Conservation (phyloP, 1,140 invertebrate species). For the Littorina saxatilis region DNA sequence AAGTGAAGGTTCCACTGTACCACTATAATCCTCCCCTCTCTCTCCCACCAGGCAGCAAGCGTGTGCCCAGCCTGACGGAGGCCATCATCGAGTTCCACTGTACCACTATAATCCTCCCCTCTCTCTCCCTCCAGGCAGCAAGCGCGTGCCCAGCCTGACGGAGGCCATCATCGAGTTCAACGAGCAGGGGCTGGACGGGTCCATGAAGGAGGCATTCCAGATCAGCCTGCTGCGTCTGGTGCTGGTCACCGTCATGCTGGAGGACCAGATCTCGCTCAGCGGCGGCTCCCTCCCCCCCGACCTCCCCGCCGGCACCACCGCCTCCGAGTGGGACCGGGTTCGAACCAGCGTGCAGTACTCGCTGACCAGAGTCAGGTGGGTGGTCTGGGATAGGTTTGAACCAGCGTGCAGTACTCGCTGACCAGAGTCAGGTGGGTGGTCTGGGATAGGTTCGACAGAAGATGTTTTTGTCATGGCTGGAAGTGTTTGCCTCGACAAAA, state of each 20-base stretch:
- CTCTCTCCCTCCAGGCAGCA: too few species aligned
- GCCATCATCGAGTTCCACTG: slow-evolving; percentile 90
- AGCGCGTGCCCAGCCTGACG: slow-evolving; percentile 81
- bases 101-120: too few species aligned
- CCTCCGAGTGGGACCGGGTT: slow-evolving; percentile 54
- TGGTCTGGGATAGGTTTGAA: too few species aligned
- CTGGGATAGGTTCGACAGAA: too few species aligned
- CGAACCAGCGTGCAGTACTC: slow-evolving; percentile 55
- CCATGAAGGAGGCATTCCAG: slow-evolving; percentile 87
- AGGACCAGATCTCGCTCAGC: slow-evolving; percentile 80
- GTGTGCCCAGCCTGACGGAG: slow-evolving; percentile 84
- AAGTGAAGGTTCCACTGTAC: too few species aligned
- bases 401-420: slow-evolving; percentile 49
- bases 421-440: slow-evolving; percentile 27
- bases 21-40: too few species aligned
- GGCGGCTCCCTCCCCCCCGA: slow-evolving; percentile 54
- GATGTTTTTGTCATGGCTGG: too few species aligned
- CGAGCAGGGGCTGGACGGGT: slow-evolving; percentile 79
- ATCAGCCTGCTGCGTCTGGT: slow-evolving; percentile 85
- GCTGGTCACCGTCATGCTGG: slow-evolving; percentile 86
- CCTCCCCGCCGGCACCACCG: slow-evolving; percentile 40
- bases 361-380: slow-evolving; percentile 29
- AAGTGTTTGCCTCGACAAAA: too few species aligned
- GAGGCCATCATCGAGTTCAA: slow-evolving; percentile 91
- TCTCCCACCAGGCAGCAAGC: slow-evolving; percentile 43